phyloP scores from a whole-genome alignment of 2,888 invertebrate species.

The Capitulum mitella region DNA sequence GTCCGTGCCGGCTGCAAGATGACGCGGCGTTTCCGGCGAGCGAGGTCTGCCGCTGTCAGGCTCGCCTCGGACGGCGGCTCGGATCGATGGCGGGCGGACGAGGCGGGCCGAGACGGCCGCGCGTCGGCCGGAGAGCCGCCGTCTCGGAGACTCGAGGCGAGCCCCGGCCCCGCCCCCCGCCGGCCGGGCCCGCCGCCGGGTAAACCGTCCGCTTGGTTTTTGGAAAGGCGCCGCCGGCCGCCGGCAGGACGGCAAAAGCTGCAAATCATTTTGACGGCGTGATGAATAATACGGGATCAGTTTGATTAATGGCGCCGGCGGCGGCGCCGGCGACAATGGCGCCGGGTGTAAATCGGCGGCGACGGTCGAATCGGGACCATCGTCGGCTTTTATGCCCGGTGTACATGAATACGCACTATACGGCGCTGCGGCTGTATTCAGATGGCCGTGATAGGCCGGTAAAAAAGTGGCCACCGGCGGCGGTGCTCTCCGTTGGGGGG shows the following conservation, averaged over 20 bases:
- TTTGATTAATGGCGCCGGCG: constrained; percentile 1
- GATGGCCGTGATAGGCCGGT: not conserved
- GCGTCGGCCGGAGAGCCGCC: not conserved
- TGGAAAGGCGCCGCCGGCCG: not conserved
- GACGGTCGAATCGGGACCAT: not conserved
- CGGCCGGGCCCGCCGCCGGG: too few relatives aligned
- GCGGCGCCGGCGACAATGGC: not conserved
- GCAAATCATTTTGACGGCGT: constrained; percentile 9
- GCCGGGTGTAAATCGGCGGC: not conserved
- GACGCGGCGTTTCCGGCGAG: not conserved
- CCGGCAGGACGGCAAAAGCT: not conserved
- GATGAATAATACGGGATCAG: constrained; percentile 8
- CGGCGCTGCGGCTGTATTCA: not conserved
- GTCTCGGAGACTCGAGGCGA: not conserved
- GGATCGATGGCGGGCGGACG: not conserved
- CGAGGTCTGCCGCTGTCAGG: not conserved
- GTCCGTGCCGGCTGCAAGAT: constrained; percentile 9
- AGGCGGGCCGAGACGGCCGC: not conserved
- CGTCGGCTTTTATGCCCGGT: not conserved
- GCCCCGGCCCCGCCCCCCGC: not conserved
- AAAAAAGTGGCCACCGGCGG: not conserved
- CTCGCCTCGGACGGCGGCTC: not conserved
- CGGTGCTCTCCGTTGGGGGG: too few relatives aligned
- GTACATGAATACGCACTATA: constrained; percentile 18
- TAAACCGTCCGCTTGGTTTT: not conserved